phyloP scores from a whole-genome alignment of 2,888 invertebrate species.

The Tuta absoluta region DNA sequence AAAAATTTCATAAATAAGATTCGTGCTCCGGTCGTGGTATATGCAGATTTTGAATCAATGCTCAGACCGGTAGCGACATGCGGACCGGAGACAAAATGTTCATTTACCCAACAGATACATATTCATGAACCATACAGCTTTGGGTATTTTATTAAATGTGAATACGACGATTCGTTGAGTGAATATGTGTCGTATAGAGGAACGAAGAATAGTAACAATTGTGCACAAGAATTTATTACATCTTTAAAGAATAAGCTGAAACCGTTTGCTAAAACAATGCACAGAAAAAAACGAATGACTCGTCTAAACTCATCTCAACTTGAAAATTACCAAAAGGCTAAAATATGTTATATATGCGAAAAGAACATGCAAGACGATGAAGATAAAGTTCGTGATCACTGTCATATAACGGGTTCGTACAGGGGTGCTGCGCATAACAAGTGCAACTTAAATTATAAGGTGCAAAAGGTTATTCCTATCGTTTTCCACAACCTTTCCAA shows the following conservation, averaged over 20 bases:
- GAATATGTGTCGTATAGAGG: slow-evolving; percentile 18
- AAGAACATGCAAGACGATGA: not conserved
- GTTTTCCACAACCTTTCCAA: slow-evolving; percentile 27
- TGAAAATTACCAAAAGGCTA: not conserved
- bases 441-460: slow-evolving; percentile 23
- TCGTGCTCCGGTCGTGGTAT: slow-evolving; percentile 19
- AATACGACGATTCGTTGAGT: not conserved
- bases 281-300: not conserved
- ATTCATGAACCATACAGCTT: slow-evolving; percentile 13
- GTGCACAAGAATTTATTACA: slow-evolving; percentile 9
- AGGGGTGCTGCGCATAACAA: slow-evolving; percentile 21
- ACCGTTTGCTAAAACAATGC: slow-evolving; percentile 23
- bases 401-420: slow-evolving; percentile 21
- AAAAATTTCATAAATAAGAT: slow-evolving; percentile 2
- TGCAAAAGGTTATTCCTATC: slow-evolving; percentile 18
- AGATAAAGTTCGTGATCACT: slow-evolving; percentile 21
- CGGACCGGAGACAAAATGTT: no score
- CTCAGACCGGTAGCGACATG: not conserved
- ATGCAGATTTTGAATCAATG: slow-evolving; percentile 20
- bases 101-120: not conserved
- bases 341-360: slow-evolving; percentile 19
- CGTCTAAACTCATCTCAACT: not conserved
- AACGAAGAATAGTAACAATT: not conserved
- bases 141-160: slow-evolving; percentile 19
- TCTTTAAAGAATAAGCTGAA: not conserved